Base-by-base conservation (phyloP, 2,113 vertebrate species). In the Corydoras sp. region DNA sequence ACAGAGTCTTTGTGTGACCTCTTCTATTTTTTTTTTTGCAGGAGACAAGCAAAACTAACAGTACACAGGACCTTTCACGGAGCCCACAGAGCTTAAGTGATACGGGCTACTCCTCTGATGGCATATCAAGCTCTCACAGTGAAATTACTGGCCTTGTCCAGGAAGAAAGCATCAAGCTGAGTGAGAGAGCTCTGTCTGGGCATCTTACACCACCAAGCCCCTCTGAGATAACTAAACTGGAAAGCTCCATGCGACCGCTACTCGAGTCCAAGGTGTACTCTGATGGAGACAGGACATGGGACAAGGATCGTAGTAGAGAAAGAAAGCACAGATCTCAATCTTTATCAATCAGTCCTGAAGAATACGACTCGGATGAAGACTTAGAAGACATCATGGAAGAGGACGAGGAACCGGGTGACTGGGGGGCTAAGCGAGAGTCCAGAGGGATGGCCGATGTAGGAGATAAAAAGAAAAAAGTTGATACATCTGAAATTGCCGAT, bases 131-230 rank as follows among this genome's bases (percentile, higher is more conserved):
- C 83, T 98, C 97, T 0, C 97, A 99, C 79, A 98, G 97, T 13
- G 97, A 99, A 87, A 98, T 98, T 82, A 97, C 94, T 0, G 95
- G 94, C 13, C 82, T 96, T 51, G 93, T 99, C 70, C 94, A 93
- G 79, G 95, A 99, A 75, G 97, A 98, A 64, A 93, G 91, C 74
- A 94, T 98, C 79, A 95, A 96, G 77, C 83, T 98, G 65, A 96
- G 92, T 18, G 91, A 92, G 71, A 92, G 91, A 0, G 95, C 95
- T 18, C 87, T 94, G 68, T 85, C 80, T 0, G 89, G 89, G 5
- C 90, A 87, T 6, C 80, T 84, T 12, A 92, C 91, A 13, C 94
- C 97, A 0, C 91, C 92, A 68, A 97, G 94, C 78, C 93, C 95
- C 4, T 95, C 94, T 0, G 94, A 97, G 83, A 91, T 98, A 67